These are phyloP conservation scores for Keiferia lycopersicella DNA, from an alignment of 2,888 invertebrate species.

Conservation along the genomic window DNA sequence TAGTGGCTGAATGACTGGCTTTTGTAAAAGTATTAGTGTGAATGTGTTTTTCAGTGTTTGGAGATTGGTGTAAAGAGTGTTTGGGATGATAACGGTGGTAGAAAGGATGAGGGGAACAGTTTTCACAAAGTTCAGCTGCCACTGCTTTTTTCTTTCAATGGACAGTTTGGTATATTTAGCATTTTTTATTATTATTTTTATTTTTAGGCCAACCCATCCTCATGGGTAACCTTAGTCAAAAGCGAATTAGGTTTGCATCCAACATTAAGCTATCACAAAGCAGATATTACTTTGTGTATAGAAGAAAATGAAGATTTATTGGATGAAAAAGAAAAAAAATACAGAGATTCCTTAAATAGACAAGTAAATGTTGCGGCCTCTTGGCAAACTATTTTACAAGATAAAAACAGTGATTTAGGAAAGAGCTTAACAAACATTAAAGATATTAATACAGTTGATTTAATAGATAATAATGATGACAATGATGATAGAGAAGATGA, in stretches of 20 bases:
- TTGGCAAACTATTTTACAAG: background rate
- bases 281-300: background rate
- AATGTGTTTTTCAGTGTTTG: no score
- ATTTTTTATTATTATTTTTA: background rate
- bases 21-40: no score
- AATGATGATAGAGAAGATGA: background rate
- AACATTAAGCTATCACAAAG: slow-evolving; percentile 4
- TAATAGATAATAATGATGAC: background rate
- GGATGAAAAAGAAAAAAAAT: background rate
- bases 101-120: no score
- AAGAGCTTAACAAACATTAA: background rate
- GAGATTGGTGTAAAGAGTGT: no score
- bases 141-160: background rate
- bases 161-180: background rate
- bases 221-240: background rate
- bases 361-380: background rate
- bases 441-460: background rate
- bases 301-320: background rate
- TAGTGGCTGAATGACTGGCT: no score
- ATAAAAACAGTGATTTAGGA: no score
- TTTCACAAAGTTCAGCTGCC: background rate
- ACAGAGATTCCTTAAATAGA: background rate
- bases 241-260: background rate
- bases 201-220: background rate
- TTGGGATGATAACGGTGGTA: no score